Conservation (phyloP, 2,797 vertebrate species). For the Menidia menidia region DNA sequence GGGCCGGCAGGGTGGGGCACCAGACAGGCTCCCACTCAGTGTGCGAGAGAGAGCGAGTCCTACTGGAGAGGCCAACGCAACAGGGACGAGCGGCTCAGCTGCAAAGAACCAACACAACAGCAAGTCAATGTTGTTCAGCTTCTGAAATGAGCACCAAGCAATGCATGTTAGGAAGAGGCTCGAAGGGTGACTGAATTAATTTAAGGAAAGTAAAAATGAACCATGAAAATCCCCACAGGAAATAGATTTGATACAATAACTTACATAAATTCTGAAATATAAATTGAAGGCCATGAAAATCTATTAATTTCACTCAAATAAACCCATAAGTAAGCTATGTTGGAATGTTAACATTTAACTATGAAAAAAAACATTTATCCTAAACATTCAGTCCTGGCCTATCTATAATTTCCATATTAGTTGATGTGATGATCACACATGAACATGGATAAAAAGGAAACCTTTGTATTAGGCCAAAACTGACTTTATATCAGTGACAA, state of each 20-base stretch:
- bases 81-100: not conserved
- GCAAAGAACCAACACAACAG: conserved; percentile 26
- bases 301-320: not conserved
- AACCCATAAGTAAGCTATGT: not conserved
- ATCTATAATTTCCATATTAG: not conserved
- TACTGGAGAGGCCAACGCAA: conserved; percentile 54
- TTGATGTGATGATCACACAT: conserved; percentile 1
- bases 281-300: not conserved
- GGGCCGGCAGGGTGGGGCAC: conserved; percentile 63
- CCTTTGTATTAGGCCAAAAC: conserved; percentile 13
- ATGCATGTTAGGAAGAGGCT: not conserved
- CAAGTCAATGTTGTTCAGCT: conserved; percentile 24
- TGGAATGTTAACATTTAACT: conserved; percentile 7
- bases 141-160: not conserved
- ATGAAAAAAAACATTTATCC: not conserved
- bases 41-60: conserved; percentile 53
- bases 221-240: not conserved
- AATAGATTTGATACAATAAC: not conserved
- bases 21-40: conserved; percentile 57
- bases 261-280: not conserved
- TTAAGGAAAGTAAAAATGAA: not conserved
- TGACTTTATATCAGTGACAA: not conserved
- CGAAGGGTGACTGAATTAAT: not conserved
- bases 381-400: not conserved
- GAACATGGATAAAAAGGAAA: not conserved